Conservation (phyloP, 2,888 invertebrate genomes). For the Malthinus seriepunctatus region DNA sequence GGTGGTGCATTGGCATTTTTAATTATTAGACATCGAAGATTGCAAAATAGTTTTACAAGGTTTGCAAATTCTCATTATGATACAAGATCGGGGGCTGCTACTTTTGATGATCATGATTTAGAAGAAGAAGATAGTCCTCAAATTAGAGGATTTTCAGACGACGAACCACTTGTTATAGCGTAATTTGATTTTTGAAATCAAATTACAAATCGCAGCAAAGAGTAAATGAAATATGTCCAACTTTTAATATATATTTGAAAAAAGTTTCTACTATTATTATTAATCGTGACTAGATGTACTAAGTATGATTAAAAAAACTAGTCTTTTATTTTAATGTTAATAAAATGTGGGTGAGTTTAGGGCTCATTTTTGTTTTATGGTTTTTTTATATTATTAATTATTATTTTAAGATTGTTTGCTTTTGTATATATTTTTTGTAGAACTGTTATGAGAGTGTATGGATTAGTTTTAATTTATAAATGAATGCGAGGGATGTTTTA, state of each 20-base stretch:
- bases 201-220: conserved; percentile 11
- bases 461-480: neutral
- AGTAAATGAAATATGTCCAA: conserved; percentile 20
- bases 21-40: conserved; percentile 68
- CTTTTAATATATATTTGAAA: conserved; percentile 16
- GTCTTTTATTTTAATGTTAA: conserved; percentile 19
- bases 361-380: conserved; percentile 16
- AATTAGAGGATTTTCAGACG: conserved; percentile 90
- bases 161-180: conserved; percentile 91
- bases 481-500: neutral
- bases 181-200: conserved; percentile 52
- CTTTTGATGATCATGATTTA: conserved; percentile 74
- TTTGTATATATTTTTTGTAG: conserved; percentile 1
- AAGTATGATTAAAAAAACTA: conserved; percentile 21
- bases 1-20: conserved; percentile 64
- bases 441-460: conserved; percentile 1
- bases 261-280: conserved; percentile 20
- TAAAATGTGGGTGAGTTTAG: neutral
- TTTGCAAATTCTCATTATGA: conserved; percentile 87
- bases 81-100: conserved; percentile 83
- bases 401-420: conserved; percentile 9
- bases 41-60: conserved; percentile 77
- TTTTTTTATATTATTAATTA: conserved; percentile 10
- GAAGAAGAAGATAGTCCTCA: conserved; percentile 85
- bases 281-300: conserved; percentile 22